phyloP scores from a whole-genome alignment of 2,797 vertebrate genomes.

The Phrynocephalus vlangalii region DNA sequence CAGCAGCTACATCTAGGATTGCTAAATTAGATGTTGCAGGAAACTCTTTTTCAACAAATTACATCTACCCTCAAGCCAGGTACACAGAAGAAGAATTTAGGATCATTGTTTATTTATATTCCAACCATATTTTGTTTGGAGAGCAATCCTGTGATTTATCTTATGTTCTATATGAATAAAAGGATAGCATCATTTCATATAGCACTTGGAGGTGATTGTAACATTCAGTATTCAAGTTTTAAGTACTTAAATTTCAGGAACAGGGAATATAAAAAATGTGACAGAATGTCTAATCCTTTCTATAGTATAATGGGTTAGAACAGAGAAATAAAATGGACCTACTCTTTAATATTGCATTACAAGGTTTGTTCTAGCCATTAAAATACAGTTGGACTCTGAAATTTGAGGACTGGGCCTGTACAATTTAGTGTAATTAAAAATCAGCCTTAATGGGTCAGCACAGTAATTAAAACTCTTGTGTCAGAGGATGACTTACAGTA shows the following conservation, averaged over 20 bases:
- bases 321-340: not conserved
- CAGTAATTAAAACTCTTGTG: not conserved
- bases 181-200: not conserved
- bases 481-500: no score
- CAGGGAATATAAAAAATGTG: not conserved
- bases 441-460: no score
- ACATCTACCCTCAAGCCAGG: not conserved
- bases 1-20: not conserved
- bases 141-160: not conserved
- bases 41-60: not conserved
- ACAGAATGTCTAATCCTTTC: not conserved
- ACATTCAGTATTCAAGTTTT: not conserved
- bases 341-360: not conserved
- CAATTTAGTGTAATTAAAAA: slow-evolving; percentile 8
- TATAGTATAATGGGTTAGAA: not conserved
- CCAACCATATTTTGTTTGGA: not conserved
- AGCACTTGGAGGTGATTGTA: not conserved
- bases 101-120: not conserved
- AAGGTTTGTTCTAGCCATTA: not conserved
- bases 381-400: not conserved
- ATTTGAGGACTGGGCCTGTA: slow-evolving; percentile 5
- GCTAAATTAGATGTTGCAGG: not conserved
- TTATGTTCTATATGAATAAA: not conserved
- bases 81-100: not conserved
- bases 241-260: not conserved